Base-by-base conservation (phyloP, 2,797 vertebrate species). In the Monodelphis domestica region DNA sequence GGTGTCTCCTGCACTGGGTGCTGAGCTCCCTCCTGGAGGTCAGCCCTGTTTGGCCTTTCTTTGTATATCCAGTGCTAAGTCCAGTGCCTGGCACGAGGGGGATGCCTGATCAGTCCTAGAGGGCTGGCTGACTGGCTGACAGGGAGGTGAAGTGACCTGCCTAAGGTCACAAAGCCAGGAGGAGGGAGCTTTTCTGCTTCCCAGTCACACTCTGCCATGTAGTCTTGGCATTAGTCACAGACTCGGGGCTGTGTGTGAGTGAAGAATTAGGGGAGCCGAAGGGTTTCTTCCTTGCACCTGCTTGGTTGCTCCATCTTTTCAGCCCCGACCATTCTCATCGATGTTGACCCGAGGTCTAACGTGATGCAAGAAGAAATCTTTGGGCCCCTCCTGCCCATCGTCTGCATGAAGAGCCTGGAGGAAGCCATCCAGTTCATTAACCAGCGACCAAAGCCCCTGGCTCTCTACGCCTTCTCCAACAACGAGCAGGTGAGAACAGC, bases 361-460 rank as follows among this genome's bases (percentile, higher is more conserved):
- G 98, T 99, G 96, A 99, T 99, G 99, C 99, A 99, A 98, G 99
- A 99, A 94, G 99, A 99, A 96, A 99, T 99, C 96, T 99, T 99
- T 12, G 99, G 99, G 0, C 99, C 99, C 0, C 53, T 99, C 70
- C 98, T 99, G 26, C 99, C 99, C 92, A 98, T 99, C 15, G 2
- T 99, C 96, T 87, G 98, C 0, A 97, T 99, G 96, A 97, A 70
- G 29, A 92, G 98, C 0, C 94, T 99, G 91, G 99, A 99, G 0
- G 99, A 99, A 89, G 99, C 99, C 57, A 99, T 99, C 88, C 97
- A 98, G 54, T 99, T 99, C 94, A 99, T 99, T 97, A 99, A 99
- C 87, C 12, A 98, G 53, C 88, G 98, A 33, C 99, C 99, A 95
- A 99, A 99, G 96, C 99, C 99, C 0, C 98, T 99, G 91, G 99